Evolutionary conservation across 2,888 invertebrate genomes (phyloP).

Genomic region (Adelognathus sp.): DNA sequence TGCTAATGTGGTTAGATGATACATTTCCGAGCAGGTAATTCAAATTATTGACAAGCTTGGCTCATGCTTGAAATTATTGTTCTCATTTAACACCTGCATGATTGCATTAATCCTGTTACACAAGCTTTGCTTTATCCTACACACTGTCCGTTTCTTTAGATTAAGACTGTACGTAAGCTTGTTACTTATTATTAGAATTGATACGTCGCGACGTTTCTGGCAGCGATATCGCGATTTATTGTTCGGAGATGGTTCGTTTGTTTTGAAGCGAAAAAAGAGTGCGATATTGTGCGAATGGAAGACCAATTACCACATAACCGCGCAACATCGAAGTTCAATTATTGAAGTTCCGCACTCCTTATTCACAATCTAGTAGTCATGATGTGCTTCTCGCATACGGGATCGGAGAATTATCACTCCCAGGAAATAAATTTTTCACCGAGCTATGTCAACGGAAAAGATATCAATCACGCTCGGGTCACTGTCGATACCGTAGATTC

Average conservation of each 20-base stretch:
- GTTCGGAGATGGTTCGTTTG: neutral
- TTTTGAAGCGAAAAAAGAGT: neutral
- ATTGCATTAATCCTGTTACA: constrained; percentile 57
- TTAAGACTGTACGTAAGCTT: neutral
- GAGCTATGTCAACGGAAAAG: constrained; percentile 33
- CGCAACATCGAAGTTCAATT: neutral
- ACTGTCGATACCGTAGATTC: neutral
- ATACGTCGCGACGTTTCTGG: constrained; percentile 34
- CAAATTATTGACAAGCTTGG: neutral
- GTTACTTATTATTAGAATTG: neutral
- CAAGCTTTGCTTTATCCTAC: constrained; percentile 59
- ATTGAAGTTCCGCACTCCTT: neutral
- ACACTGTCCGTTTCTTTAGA: constrained; percentile 8
- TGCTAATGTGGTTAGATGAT: neutral
- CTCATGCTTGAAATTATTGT: neutral
- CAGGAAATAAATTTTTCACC: neutral
- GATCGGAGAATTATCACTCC: too few species aligned
- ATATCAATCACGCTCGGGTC: neutral
- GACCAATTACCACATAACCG: too few species aligned
- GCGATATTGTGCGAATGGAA: too few species aligned
- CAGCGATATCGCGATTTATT: neutral
- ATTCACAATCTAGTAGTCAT: neutral
- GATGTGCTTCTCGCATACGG: neutral
- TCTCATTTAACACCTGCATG: constrained; percentile 30
- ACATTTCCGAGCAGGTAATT: neutral